phyloP scores from a whole-genome alignment of 2,888 invertebrate species.

The Zaprionus lineosus region DNA sequence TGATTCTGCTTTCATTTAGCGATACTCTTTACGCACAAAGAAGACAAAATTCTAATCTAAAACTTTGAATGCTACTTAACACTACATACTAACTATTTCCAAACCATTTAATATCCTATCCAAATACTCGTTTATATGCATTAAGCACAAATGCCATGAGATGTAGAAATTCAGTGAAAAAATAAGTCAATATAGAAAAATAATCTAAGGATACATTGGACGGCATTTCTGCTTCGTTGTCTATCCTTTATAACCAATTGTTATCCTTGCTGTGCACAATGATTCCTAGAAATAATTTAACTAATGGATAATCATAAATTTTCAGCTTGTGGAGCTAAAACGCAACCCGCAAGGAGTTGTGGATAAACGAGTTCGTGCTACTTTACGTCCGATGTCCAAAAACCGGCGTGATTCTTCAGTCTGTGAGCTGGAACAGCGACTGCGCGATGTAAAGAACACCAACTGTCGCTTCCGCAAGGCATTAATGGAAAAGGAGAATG shows the following conservation, averaged over 20 bases:
- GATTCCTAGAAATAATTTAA: neutral
- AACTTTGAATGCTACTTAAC: constrained; percentile 71
- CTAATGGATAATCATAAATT: constrained; percentile 22
- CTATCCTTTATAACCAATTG: constrained; percentile 27
- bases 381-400: constrained; percentile 92
- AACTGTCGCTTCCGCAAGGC: constrained; percentile 93
- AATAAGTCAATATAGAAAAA: too few relatives aligned
- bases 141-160: constrained; percentile 6
- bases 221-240: constrained; percentile 13
- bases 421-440: constrained; percentile 91
- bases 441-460: constrained; percentile 92
- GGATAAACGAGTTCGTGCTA: constrained; percentile 93
- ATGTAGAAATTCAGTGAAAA: too few relatives aligned
- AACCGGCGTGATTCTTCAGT: constrained; percentile 91
- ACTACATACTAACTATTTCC: constrained; percentile 65
- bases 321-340: constrained; percentile 93
- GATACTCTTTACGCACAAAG: constrained; percentile 39
- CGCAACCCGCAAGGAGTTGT: constrained; percentile 92
- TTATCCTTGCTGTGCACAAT: constrained; percentile 44
- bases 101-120: constrained; percentile 11
- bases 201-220: too few relatives aligned
- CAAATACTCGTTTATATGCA: neutral
- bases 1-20: constrained; percentile 49
- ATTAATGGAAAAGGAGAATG: constrained; percentile 92
- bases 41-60: constrained; percentile 43